These are phyloP conservation scores for Pyrrhosoma nymphula DNA, from an alignment of 2,888 invertebrate species.

Conservation along the genomic window DNA sequence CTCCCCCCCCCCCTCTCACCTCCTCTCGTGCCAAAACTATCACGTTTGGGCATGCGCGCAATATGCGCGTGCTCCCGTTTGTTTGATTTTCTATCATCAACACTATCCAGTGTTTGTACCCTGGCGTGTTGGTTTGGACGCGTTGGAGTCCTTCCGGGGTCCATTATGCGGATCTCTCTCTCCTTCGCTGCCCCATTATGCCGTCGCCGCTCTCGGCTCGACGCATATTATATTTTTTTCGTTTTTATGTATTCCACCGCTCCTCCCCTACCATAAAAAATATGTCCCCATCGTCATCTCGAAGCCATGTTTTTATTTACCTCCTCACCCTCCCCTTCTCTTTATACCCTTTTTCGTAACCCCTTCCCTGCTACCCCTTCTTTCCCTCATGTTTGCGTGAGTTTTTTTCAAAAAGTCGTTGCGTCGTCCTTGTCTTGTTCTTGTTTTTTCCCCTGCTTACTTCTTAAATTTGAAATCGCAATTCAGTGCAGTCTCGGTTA, in stretches of 20 bases:
- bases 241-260: not conserved
- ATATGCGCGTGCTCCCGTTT: not conserved
- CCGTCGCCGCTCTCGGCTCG: not conserved
- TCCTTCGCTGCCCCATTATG: not conserved
- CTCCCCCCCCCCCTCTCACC: not conserved
- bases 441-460: no score
- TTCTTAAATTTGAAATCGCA: no score
- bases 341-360: not conserved
- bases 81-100: not conserved
- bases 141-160: not conserved
- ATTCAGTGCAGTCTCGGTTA: no score
- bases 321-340: not conserved
- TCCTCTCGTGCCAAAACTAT: not conserved
- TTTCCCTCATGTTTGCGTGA: not conserved
- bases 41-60: not conserved
- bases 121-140: not conserved
- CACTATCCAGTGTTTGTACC: not conserved
- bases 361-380: not conserved
- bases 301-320: not conserved
- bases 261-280: not conserved
- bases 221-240: not conserved
- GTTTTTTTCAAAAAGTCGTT: no score
- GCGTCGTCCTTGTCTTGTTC: no score
- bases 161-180: not conserved
- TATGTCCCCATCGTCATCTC: not conserved